A percentile compares a stretch with the other conserved stretches of the same genome.
Evolutionary conservation across 2,113 vertebrate species (phyloP).

Genomic region (Fukomys damarensis): DNA sequence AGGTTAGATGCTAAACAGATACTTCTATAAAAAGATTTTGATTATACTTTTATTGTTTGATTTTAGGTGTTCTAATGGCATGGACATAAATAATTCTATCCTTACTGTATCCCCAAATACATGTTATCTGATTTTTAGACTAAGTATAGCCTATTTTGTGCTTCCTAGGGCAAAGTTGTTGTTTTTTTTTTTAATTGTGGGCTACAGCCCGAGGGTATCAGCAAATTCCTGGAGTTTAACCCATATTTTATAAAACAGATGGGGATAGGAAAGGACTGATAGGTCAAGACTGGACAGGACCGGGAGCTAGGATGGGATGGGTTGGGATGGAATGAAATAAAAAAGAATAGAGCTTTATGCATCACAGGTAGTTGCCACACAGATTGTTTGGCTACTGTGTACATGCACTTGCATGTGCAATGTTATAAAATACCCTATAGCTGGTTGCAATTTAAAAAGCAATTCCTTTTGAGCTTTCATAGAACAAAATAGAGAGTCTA

Average conservation of each 20-base stretch:
- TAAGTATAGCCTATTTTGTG: not conserved
- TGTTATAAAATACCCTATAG: not conserved
- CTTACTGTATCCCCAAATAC: not conserved
- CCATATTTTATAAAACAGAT: not conserved
- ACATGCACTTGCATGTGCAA: not conserved
- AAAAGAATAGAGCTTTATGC: not conserved
- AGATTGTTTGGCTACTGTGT: not conserved
- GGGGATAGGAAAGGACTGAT: not conserved
- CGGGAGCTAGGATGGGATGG: not conserved
- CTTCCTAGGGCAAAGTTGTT: not conserved
- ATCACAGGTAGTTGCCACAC: not conserved
- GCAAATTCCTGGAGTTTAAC: not conserved
- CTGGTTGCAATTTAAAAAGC: not conserved
- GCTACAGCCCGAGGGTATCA: not conserved
- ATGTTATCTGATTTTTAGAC: not conserved
- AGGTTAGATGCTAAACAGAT: not conserved
- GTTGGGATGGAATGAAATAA: not conserved
- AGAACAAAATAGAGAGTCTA: not conserved
- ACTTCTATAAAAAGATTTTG: not conserved
- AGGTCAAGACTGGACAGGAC: not conserved
- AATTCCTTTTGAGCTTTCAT: not conserved
- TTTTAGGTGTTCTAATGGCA: not conserved
- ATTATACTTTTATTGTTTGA: conserved; percentile 13
- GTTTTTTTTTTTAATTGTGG: not conserved
- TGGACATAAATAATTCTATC: conserved; percentile 11